Evolutionary conservation across 2,888 invertebrate genomes (phyloP).

Genomic region (Spilarctia lutea): DNA sequence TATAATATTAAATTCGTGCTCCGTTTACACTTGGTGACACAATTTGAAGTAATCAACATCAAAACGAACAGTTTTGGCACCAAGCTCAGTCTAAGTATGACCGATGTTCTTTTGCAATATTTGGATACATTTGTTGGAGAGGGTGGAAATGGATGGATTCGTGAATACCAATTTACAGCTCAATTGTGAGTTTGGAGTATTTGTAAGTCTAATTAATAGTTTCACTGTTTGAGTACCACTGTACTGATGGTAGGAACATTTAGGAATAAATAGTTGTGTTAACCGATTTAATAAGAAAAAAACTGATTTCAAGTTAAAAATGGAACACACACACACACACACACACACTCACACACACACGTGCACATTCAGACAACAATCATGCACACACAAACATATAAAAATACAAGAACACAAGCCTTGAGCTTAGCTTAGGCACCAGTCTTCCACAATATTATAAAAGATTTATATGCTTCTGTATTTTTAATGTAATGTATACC

Average conservation of each 20-base stretch:
- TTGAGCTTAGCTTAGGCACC: too few species aligned
- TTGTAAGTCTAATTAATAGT: neutral
- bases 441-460: too few species aligned
- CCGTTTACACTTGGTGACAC: constrained; percentile 28
- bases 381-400: too few species aligned
- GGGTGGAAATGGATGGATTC: constrained; percentile 32
- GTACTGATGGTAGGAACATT: too few species aligned
- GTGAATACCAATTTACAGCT: constrained; percentile 31
- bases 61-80: constrained; percentile 35
- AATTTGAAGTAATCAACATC: constrained; percentile 51
- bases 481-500: too few species aligned
- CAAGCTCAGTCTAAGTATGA: constrained; percentile 46
- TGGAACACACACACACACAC: too few species aligned
- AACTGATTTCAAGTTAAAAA: too few species aligned
- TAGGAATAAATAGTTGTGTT: neutral
- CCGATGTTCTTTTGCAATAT: constrained; percentile 43
- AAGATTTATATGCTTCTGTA: too few species aligned
- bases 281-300: neutral
- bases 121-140: constrained; percentile 41
- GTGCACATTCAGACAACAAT: too few species aligned
- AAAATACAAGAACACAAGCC: too few species aligned
- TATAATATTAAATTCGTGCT: neutral
- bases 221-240: neutral
- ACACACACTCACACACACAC: too few species aligned
- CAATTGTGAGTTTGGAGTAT: neutral